Evolutionary conservation across 1,140 invertebrate genomes (phyloP), one percentile per base, ranked within the genome.

Genomic region (Drosophila truncata): DNA sequence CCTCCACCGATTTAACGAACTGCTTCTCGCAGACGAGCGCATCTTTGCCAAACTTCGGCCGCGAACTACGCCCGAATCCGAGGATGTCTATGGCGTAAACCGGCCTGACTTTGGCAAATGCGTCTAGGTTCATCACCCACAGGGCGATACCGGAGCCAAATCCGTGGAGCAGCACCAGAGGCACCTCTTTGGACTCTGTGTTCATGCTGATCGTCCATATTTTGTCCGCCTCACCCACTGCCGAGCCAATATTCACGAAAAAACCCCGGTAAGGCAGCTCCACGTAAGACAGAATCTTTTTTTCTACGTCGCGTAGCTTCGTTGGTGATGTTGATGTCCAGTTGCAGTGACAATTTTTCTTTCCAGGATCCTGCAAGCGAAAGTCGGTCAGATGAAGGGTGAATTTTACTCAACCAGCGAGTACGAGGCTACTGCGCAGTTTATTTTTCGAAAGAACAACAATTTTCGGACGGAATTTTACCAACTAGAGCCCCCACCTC

Each of bases 71-170:
- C 1, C 98, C 99, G 94, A 99, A 99, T 49, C 99, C 97, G 63
- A 99, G 93, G 66, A 99, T 93, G 94, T 99, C 99, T 84, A 99
- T 96, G 2, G 98, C 98, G 94, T 99, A 98, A 1, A 99, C 96
- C 1, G 98, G 97, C 74, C 98, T 94, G 3, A 95, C 94, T 25
- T 94, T 93, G 4, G 97, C 96, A 14, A 98, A 93, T 1, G 95
- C 93, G 93, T 98, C 97, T 7, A 99, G 93, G 94, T 99, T 99
- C 63, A 97, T 95, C 65, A 96, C 96, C 98, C 98, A 99, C 14
- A 99, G 93, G 1, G 97, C 98, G 39, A 99, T 95, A 7, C 98
- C 98, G 4, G 98, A 96, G 16, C 97, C 98, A 84, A 99, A 95
- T 2, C 99, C 99, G 94, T 99, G 99, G 11, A 99, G 92, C 77